phyloP scores from a whole-genome alignment of 2,888 invertebrate species.

The Coenonympha glycerion region DNA sequence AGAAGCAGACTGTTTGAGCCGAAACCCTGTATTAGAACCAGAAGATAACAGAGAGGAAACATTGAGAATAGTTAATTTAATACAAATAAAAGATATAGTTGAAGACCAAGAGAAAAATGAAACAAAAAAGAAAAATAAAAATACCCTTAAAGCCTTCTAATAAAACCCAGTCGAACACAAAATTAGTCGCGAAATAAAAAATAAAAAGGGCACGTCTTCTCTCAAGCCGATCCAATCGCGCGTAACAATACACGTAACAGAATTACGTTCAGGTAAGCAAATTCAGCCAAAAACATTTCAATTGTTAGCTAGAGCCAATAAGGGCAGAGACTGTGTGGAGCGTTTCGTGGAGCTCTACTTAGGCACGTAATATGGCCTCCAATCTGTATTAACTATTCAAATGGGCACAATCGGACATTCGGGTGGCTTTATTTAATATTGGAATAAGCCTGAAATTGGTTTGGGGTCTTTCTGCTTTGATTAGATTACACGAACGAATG shows the following conservation, averaged over 20 bases:
- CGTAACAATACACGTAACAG: not conserved
- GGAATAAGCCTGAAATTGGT: constrained; percentile 28
- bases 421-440: constrained; percentile 31
- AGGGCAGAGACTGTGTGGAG: constrained; percentile 13
- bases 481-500: constrained; percentile 18
- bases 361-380: constrained; percentile 22
- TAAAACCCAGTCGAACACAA: no score
- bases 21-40: no score
- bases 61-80: no score
- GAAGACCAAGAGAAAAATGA: no score
- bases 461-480: constrained; percentile 19
- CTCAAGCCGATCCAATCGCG: not conserved
- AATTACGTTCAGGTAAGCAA: not conserved
- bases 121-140: no score
- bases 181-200: no score
- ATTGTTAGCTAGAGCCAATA: constrained; percentile 4
- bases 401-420: constrained; percentile 24
- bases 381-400: constrained; percentile 20
- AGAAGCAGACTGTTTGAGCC: no score
- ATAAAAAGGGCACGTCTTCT: not conserved
- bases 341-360: constrained; percentile 18
- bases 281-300: constrained; percentile 4
- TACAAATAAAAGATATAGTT: no score
- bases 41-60: no score
- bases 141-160: no score